Conservation (phyloP, 1,140 invertebrate genomes). For the Oncopeltus fasciatus region DNA sequence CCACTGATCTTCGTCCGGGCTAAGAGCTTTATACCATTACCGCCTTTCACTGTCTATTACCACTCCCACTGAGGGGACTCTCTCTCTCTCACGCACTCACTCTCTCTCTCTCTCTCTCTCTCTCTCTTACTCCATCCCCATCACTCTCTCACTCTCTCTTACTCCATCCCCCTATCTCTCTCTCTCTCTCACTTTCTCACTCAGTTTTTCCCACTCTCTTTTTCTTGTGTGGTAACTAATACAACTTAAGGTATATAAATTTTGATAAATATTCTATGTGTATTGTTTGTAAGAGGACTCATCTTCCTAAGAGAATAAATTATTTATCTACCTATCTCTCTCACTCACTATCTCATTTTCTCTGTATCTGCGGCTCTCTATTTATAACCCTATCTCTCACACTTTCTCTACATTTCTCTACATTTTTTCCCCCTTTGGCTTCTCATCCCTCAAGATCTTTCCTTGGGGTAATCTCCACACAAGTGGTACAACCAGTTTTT, state of each 20-base stretch:
- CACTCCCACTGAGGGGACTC: neutral
- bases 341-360: neutral
- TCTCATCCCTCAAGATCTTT: neutral
- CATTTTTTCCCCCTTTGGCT: neutral
- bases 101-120: neutral
- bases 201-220: neutral
- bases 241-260: too few species aligned
- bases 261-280: too few species aligned
- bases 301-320: too few species aligned
- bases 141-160: neutral
- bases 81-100: neutral
- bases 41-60: neutral
- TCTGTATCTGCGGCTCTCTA: neutral
- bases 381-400: neutral
- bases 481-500: too few species aligned
- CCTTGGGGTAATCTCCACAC: too few species aligned
- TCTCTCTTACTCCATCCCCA: neutral
- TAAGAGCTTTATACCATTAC: too few species aligned
- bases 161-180: neutral
- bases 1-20: too few species aligned
- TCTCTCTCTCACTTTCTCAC: neutral
- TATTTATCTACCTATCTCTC: neutral
- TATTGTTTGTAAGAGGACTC: too few species aligned
- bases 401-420: neutral
- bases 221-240: too few species aligned